These are phyloP conservation scores for Beris morrisii DNA, from an alignment of 2,888 invertebrate species.

Conservation along the genomic window DNA sequence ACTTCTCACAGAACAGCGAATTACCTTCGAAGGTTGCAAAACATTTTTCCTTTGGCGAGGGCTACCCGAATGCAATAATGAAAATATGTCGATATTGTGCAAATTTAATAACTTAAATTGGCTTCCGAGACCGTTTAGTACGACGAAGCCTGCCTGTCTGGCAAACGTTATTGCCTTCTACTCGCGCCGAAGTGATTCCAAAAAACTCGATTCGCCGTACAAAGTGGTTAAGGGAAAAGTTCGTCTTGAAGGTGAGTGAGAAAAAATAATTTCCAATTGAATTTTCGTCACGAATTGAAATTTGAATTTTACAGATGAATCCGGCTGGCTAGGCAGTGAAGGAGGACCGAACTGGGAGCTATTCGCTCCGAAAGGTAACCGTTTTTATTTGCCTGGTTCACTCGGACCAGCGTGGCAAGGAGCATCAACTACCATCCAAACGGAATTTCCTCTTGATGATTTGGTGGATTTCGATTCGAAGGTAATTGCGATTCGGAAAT, in stretches of 20 bases:
- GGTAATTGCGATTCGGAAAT: conserved; percentile 37
- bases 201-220: conserved; percentile 46
- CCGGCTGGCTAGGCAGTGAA: conserved; percentile 49
- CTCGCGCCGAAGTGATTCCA: conserved; percentile 46
- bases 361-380: conserved; percentile 65
- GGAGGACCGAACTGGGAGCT: conserved; percentile 66
- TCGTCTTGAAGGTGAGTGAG: conserved; percentile 44
- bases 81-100: conserved; percentile 30
- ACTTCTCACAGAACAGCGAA: background rate
- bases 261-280: background rate
- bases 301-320: conserved; percentile 43
- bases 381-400: conserved; percentile 70
- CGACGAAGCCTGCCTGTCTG: conserved; percentile 1
- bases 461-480: conserved; percentile 48
- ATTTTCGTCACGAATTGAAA: conserved; percentile 32
- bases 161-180: conserved; percentile 39
- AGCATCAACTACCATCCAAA: conserved; percentile 58
- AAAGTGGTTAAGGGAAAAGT: conserved; percentile 47
- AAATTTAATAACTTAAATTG: conserved; percentile 13
- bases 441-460: conserved; percentile 45
- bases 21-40: background rate
- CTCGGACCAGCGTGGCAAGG: conserved; percentile 72
- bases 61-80: conserved; percentile 21
- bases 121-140: conserved; percentile 6
- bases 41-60: conserved; percentile 18